Base-by-base conservation (phyloP, 1,140 invertebrate genomes). In the Nasonia giraulti region DNA sequence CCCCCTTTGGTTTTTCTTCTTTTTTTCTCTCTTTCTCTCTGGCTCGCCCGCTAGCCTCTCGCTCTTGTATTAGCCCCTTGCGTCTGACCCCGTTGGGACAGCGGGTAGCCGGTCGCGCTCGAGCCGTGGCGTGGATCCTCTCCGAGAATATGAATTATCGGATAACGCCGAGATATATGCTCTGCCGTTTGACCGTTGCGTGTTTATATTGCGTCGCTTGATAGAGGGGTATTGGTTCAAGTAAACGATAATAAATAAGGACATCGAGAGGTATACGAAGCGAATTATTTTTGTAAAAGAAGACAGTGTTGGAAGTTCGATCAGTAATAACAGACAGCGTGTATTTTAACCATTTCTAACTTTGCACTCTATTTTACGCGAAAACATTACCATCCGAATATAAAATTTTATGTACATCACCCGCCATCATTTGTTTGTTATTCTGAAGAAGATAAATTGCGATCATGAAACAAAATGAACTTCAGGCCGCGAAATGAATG, bases 361-460 rank as follows among this genome's bases (percentile, higher is more conserved):
- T 44, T 8, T 44, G 7, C 40, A 44, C 0, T 44, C 40, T 10
- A 44, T 44, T 44, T 44, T 44, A 44, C 40, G 10, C 40, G 8
- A 44, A 44, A 44, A 44, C 7, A 7, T 10, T 7, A 10, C 40
- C 1, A 44, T 44, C 7, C 0, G 10, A 44, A 44, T 44, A 8
- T 44, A 44, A 37, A 37, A 37, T 4, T 37, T 37, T 37, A 37
- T 37, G 4, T 6, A 37, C 33, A 37, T 37, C 5, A 37, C 33
- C 6, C 8, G 1, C 7, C 40, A 8, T 44, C 40, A 78, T 50
- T 62, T 83, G 82, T 78, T 77, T 83, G 74, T 69, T 83, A 77
- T 83, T 83, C 69, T 77, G 68, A 83, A 83, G 55, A 83, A 83
- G 82, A 77, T 83, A 50, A 71, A 83, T 83, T 77, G 44, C 74